Conservation (phyloP, 2,888 invertebrate genomes). For the Rhamphomyia laevipes region DNA sequence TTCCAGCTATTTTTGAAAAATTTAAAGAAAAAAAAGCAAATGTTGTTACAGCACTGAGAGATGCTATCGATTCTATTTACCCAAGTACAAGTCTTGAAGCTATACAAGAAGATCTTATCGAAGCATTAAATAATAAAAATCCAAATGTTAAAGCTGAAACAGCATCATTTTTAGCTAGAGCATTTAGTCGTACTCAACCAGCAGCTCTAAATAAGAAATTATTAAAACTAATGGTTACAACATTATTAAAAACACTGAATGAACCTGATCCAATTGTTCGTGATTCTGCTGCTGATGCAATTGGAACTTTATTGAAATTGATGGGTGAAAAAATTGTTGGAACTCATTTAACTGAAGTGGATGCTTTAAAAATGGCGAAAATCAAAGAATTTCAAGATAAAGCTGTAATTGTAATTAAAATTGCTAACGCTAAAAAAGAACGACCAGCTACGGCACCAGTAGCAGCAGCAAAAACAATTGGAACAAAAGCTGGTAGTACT, state of each 20-base stretch:
- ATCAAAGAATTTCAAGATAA: conserved; percentile 91
- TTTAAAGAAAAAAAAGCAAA: conserved; percentile 94
- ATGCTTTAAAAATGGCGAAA: conserved; percentile 83
- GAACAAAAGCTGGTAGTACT: conserved; percentile 20
- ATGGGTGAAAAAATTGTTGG: conserved; percentile 84
- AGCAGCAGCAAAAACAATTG: conserved; percentile 15
- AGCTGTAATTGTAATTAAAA: conserved; percentile 71
- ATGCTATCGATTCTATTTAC: conserved; percentile 84
- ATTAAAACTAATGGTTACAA: conserved; percentile 66
- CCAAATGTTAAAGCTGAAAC: conserved; percentile 83
- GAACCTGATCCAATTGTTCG: conserved; percentile 75
- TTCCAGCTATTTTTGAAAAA: conserved; percentile 78
- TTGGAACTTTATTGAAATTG: conserved; percentile 88
- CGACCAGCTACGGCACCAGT: conserved; percentile 32
- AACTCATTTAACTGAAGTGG: conserved; percentile 79
- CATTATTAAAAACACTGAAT: conserved; percentile 54
- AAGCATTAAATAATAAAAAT: conserved; percentile 83
- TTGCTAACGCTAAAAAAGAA: conserved; percentile 47
- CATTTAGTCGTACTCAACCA: conserved; percentile 70
- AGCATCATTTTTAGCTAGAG: conserved; percentile 69
- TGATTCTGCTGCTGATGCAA: conserved; percentile 83
- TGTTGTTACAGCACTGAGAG: conserved; percentile 75
- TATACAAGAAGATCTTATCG: conserved; percentile 74
- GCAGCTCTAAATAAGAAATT: conserved; percentile 79
- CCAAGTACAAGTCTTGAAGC: conserved; percentile 67